A percentile compares a stretch with the other conserved stretches of the same genome.
These are phyloP conservation scores for Lophotriccus pileatus DNA, from an alignment of 2,797 vertebrate genomes.

Conservation along the genomic window DNA sequence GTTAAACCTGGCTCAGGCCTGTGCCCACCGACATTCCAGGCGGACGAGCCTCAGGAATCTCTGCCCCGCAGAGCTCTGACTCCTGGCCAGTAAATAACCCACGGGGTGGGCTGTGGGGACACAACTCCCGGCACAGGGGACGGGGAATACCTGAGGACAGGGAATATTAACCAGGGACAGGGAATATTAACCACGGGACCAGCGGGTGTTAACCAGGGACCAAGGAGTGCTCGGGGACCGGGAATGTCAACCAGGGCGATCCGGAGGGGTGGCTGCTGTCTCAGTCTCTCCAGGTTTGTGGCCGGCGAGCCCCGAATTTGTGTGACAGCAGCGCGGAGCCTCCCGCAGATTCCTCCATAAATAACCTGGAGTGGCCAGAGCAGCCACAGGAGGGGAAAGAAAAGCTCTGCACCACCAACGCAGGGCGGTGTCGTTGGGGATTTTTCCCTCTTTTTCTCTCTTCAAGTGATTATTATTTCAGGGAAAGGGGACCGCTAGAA, in stretches of 20 bases:
- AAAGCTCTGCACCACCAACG: background rate
- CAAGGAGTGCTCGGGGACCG: background rate
- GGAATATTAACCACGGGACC: background rate
- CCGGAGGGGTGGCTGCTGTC: constrained; percentile 2
- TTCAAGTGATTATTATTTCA: background rate
- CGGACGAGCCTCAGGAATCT: background rate
- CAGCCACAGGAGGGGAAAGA: background rate
- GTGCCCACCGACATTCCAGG: background rate
- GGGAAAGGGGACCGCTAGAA: background rate
- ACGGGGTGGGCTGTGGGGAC: background rate
- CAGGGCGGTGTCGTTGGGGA: background rate
- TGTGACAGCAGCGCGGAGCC: constrained; percentile 44
- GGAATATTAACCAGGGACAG: background rate
- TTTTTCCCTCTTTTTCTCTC: background rate
- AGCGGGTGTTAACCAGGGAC: background rate
- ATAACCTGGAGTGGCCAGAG: constrained; percentile 41
- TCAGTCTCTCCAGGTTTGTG: constrained; percentile 31
- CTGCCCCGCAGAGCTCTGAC: background rate
- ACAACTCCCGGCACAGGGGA: background rate
- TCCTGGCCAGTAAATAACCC: background rate
- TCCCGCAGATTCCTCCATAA: constrained; percentile 44
- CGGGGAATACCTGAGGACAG: background rate
- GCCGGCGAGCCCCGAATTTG: constrained; percentile 42
- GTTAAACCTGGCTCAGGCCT: background rate
- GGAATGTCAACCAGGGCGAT: background rate